Base-by-base conservation (phyloP, 2,888 invertebrate genomes). In the Glyphotaelius pellucidus region DNA sequence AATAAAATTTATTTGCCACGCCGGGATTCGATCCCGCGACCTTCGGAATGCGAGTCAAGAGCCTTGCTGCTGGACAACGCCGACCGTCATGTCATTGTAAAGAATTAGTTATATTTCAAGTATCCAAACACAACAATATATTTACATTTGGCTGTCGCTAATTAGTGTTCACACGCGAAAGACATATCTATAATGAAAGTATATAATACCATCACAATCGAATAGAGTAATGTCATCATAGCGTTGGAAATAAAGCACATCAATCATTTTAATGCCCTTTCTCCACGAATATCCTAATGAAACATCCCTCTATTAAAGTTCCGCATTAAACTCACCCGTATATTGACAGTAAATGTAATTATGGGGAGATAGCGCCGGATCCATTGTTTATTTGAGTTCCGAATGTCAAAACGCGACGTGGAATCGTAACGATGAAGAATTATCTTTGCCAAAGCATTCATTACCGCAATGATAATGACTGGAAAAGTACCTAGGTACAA, bases 301-400 rank as follows among this genome's bases (percentile, higher is more conserved):
- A n/a, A 86, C 86, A 42, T 86, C n/a, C 85, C 86, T 14, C 42
- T 86, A 42, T 86, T 35, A 86, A 86, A 42, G 35, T 86, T 86
- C 42, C 30, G 30, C 42, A 42, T 86, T 35, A 86, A 86, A 85
- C 14, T 47, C n/a, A n/a, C 30, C 86, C 42, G 42, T 42, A 42
- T 86, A 86, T 86, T 86, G 86, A 86, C 86, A 86, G 38, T 38
- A 42, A 86, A 86, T 42, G 35, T 86, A 86, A 86, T 86, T 86
- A 86, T 86, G n/a, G 35, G 14, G 47, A 38, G 42, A 42, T 86
- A 42, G 25, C 86, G 47, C 9, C 32, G 88, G 31, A 67, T 79
- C 67, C 88, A 35, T 89, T 32, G 88, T 89, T 89, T 67, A 32
- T 79, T 79, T 79, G 88, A 30, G 88, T 89, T 89, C 88, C 32